Conservation (phyloP, 2,888 invertebrate genomes). For the Siphonodentalium dalli region DNA sequence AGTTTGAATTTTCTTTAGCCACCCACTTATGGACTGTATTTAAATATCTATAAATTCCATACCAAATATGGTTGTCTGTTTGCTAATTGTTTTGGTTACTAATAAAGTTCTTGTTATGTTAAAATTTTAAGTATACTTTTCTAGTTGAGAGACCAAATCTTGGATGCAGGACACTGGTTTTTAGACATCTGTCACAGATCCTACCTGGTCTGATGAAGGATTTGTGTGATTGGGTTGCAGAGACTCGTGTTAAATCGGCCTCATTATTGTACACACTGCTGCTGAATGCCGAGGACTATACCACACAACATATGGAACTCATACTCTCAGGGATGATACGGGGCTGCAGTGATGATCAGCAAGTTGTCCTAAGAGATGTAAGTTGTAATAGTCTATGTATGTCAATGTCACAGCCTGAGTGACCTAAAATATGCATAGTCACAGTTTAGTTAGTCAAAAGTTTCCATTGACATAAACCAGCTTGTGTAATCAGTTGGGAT, state of each 20-base stretch:
- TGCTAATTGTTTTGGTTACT: neutral
- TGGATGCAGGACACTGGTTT: conserved; percentile 83
- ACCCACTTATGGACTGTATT: too few species aligned
- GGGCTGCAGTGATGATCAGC: conserved; percentile 75
- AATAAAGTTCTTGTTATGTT: neutral
- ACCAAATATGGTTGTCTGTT: neutral
- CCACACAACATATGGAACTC: conserved; percentile 73
- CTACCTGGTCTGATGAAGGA: conserved; percentile 77
- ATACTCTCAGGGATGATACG: conserved; percentile 72
- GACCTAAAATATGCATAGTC: neutral
- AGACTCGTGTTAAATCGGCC: conserved; percentile 75
- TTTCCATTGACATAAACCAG: too few species aligned
- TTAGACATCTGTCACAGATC: conserved; percentile 75
- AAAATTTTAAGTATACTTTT: neutral
- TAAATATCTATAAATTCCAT: neutral
- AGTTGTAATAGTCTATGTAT: conserved; percentile 23
- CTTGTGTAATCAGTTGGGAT: too few species aligned
- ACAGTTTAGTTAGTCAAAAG: too few species aligned
- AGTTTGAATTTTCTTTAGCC: conserved; percentile 30
- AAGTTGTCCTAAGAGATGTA: conserved; percentile 68
- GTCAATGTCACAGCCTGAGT: too few species aligned
- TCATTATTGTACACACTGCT: conserved; percentile 78
- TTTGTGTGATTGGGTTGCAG: conserved; percentile 79
- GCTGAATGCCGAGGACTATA: conserved; percentile 77
- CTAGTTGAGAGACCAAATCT: conserved; percentile 82